Percentiles rank a stretch among this genome's conserved stretches.
phyloP scores from a whole-genome alignment of 2,113 vertebrate species.

The Pycnonotus jocosus region DNA sequence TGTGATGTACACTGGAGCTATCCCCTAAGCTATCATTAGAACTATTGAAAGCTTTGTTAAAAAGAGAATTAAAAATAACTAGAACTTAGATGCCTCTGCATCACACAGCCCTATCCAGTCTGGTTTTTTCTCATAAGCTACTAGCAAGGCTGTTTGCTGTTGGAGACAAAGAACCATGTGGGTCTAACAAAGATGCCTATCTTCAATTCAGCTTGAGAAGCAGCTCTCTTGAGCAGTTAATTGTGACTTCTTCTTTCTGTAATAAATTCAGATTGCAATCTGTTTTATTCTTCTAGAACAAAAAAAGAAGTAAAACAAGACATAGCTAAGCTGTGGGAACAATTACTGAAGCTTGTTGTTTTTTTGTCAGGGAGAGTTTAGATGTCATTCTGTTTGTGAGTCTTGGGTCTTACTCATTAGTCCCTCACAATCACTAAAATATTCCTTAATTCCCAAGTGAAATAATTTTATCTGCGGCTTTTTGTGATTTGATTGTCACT shows the following conservation, averaged over 20 bases:
- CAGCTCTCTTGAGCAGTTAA: neutral
- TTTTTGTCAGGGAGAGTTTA: neutral
- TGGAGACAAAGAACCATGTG: neutral
- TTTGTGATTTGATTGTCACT: neutral
- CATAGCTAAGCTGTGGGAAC: neutral
- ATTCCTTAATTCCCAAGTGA: neutral
- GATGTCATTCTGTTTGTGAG: conserved; percentile 3
- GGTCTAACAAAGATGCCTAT: neutral
- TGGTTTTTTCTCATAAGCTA: neutral
- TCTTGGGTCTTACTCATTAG: neutral
- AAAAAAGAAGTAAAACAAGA: neutral
- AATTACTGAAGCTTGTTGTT: neutral
- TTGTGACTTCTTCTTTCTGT: neutral
- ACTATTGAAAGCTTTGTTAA: neutral
- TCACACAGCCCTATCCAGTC: neutral
- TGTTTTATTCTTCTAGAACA: conserved; percentile 4
- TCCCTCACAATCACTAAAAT: neutral
- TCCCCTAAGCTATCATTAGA: neutral
- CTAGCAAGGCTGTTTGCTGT: neutral
- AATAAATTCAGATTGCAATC: conserved; percentile 33
- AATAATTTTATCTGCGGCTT: neutral
- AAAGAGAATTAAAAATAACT: neutral
- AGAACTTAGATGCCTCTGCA: neutral
- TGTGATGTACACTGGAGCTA: neutral
- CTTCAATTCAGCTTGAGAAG: conserved; percentile 20